Conservation (phyloP, 2,888 invertebrate species). For the Scaptomyza polygonia region DNA sequence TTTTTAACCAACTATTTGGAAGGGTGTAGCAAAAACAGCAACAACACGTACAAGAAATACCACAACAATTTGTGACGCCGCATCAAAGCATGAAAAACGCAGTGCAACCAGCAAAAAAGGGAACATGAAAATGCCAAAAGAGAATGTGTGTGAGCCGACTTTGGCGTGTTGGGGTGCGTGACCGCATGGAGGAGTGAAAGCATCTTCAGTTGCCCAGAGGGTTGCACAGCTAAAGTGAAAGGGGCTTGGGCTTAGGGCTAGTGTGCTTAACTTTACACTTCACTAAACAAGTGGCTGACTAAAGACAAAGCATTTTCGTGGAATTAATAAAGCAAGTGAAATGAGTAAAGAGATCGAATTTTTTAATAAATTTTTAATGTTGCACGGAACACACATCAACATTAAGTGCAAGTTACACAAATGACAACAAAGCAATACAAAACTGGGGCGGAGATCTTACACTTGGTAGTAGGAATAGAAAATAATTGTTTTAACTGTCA, state of each 20-base stretch:
- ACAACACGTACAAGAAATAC: slow-evolving; percentile 67
- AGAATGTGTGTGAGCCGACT: neutral
- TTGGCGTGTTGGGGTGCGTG: neutral
- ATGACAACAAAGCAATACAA: slow-evolving; percentile 20
- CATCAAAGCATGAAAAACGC: slow-evolving; percentile 79
- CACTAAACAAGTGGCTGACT: slow-evolving; percentile 73
- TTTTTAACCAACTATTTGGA: slow-evolving; percentile 19
- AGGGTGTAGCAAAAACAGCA: slow-evolving; percentile 33
- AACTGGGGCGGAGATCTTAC: neutral
- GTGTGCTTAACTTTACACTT: slow-evolving; percentile 71
- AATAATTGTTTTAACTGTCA: slow-evolving; percentile 30
- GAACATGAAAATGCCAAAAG: slow-evolving; percentile 53
- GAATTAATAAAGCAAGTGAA: neutral
- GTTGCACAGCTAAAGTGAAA: slow-evolving; percentile 6
- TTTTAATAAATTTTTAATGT: slow-evolving; percentile 80
- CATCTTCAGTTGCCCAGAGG: slow-evolving; percentile 62
- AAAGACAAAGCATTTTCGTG: slow-evolving; percentile 17
- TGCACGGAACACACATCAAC: slow-evolving; percentile 78
- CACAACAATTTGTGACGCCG: slow-evolving; percentile 81
- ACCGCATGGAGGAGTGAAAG: slow-evolving; percentile 25
- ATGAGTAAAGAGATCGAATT: slow-evolving; percentile 35
- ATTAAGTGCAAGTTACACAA: slow-evolving; percentile 63
- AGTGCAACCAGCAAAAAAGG: slow-evolving; percentile 66
- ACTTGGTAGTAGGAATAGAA: slow-evolving; percentile 6
- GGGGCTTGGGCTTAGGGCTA: slow-evolving; percentile 3